Percentiles rank a stretch among this genome's conserved stretches.
Conservation (phyloP, 2,888 invertebrate genomes). For the Catocala fraxini region DNA sequence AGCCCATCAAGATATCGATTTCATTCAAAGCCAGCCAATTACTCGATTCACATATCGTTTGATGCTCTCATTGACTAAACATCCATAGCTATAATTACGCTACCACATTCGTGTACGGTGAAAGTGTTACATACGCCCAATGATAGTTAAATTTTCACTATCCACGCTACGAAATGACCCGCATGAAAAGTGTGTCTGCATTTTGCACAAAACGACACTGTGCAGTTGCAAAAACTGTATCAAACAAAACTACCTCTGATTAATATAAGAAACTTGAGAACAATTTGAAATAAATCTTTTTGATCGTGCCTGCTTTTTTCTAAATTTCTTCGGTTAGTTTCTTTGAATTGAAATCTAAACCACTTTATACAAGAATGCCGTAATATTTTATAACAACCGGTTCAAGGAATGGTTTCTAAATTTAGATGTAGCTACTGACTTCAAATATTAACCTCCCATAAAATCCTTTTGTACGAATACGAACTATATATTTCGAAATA, state of each 20-base stretch:
- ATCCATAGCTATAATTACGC: constrained; percentile 54
- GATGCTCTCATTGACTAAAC: constrained; percentile 50
- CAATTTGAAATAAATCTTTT: constrained; percentile 11
- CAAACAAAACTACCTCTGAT: constrained; percentile 2
- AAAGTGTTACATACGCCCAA: constrained; percentile 55
- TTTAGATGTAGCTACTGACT: background rate
- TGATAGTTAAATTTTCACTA: constrained; percentile 57
- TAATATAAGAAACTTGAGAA: constrained; percentile 12
- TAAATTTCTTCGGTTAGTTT: constrained; percentile 9
- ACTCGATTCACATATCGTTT: constrained; percentile 39
- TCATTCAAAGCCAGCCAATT: constrained; percentile 23
- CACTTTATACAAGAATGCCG: constrained; percentile 9
- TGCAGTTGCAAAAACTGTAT: constrained; percentile 27
- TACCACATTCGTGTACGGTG: constrained; percentile 51
- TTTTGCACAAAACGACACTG: constrained; percentile 41
- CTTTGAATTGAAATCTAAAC: constrained; percentile 3
- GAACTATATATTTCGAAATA: too few species aligned
- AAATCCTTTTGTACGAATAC: too few species aligned
- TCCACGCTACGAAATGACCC: constrained; percentile 55
- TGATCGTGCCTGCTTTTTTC: constrained; percentile 6
- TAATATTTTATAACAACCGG: constrained; percentile 4
- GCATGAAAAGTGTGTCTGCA: constrained; percentile 58
- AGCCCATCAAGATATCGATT: constrained; percentile 15
- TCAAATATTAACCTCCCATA: background rate
- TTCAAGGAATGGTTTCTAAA: constrained; percentile 4